Conservation (phyloP, 2,888 invertebrate genomes). For the Athalia cordata region DNA sequence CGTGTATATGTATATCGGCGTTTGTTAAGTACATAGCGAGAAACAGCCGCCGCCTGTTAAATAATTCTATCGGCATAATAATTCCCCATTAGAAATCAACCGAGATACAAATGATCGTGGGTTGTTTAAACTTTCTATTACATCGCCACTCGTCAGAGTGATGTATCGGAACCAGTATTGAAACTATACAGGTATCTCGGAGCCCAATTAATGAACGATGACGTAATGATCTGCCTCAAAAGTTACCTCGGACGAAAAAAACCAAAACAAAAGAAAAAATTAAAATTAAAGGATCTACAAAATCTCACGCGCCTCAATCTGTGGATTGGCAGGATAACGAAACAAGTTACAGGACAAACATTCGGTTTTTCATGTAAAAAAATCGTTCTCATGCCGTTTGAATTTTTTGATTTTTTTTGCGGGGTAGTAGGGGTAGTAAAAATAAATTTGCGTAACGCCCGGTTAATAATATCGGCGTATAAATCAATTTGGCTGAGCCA, state of each 20-base stretch:
- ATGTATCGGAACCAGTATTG: conserved; percentile 31
- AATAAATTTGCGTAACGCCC: conserved; percentile 2
- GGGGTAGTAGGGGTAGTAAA: not conserved
- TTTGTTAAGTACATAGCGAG: not conserved
- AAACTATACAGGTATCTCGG: conserved; percentile 16
- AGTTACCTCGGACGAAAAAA: not conserved
- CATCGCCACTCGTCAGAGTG: not conserved
- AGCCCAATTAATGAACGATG: conserved; percentile 34
- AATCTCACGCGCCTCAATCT: not conserved
- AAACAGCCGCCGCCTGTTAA: conserved; percentile 35
- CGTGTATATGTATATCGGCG: not conserved
- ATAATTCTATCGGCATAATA: conserved; percentile 35
- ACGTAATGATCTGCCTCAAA: conserved; percentile 30
- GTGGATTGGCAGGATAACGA: not conserved
- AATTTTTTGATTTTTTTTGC: not conserved
- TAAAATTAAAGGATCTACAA: conserved; percentile 10
- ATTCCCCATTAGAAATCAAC: conserved; percentile 43
- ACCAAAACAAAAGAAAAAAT: not conserved
- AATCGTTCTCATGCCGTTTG: no score
- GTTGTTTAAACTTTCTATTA: conserved; percentile 40
- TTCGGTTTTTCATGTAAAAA: no score
- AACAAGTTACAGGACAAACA: not conserved
- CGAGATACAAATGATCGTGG: conserved; percentile 33
- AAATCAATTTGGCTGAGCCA: conserved; percentile 58
- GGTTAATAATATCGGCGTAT: conserved; percentile 42